Conservation (phyloP, 2,888 invertebrate species). For the Pyrrhia umbra region DNA sequence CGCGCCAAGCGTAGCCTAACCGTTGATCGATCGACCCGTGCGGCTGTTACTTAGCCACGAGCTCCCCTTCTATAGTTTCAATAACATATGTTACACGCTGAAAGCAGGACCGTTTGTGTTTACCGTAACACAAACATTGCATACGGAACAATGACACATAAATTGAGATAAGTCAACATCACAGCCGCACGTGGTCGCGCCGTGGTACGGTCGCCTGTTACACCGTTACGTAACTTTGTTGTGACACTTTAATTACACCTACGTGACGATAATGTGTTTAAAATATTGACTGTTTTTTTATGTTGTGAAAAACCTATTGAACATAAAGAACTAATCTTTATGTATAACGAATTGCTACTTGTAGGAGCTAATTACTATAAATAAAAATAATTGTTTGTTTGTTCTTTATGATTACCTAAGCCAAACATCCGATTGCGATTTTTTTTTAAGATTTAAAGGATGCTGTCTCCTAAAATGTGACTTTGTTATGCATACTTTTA, state of each 20-base stretch:
- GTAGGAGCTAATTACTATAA: too few species aligned
- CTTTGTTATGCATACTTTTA: too few species aligned
- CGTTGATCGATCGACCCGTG: too few species aligned
- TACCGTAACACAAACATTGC: neutral
- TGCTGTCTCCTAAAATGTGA: too few species aligned
- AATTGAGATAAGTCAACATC: conserved; percentile 1
- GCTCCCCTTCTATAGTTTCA: too few species aligned
- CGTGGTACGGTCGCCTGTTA: neutral
- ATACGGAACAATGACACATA: neutral
- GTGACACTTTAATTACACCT: neutral
- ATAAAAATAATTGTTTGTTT: too few species aligned
- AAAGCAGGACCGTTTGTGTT: neutral
- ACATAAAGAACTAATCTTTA: neutral
- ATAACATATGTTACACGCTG: too few species aligned
- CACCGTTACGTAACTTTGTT: neutral
- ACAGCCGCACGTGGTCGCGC: neutral
- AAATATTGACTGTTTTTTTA: neutral
- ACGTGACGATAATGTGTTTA: neutral
- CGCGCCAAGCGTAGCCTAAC: too few species aligned
- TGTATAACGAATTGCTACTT: neutral
- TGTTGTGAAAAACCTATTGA: neutral
- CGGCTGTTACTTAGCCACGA: too few species aligned
- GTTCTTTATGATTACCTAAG: too few species aligned
- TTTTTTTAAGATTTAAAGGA: too few species aligned
- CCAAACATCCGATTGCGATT: too few species aligned